phyloP scores from a whole-genome alignment of 2,797 vertebrate genomes.

The Gallinago stenura region DNA sequence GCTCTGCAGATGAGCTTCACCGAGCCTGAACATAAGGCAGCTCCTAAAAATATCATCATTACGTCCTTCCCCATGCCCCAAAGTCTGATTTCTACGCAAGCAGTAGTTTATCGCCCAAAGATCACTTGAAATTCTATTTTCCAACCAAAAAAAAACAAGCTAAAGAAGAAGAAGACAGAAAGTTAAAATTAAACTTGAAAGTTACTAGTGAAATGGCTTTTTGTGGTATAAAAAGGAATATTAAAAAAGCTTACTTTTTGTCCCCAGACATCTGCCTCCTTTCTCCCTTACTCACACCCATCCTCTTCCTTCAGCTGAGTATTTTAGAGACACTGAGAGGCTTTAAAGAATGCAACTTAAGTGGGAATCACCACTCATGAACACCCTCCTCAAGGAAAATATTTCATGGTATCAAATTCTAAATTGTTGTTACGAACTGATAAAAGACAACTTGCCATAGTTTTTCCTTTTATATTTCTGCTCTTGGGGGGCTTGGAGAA shows the following conservation, averaged over 20 bases:
- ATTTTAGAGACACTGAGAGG: background rate
- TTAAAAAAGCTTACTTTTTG: background rate
- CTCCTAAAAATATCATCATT: background rate
- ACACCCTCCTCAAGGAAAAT: background rate
- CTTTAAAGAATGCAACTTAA: background rate
- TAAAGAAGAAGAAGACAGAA: background rate
- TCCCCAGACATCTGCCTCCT: background rate
- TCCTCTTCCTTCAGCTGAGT: background rate
- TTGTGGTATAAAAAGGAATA: background rate
- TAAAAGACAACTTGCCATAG: background rate
- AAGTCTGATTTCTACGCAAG: background rate
- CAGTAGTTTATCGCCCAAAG: background rate
- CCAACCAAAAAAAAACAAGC: background rate
- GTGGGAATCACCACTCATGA: background rate
- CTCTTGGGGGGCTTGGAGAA: background rate
- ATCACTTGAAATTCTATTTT: background rate
- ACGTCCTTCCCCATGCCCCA: background rate
- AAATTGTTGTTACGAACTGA: background rate
- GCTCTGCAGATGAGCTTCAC: background rate
- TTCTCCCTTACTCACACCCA: background rate
- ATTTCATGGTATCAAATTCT: background rate
- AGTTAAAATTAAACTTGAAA: background rate
- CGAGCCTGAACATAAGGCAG: background rate
- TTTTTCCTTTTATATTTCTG: background rate
- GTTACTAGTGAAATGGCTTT: background rate